Evolutionary conservation across 2,888 invertebrate species (phyloP).

Genomic region (Macaria liturata): DNA sequence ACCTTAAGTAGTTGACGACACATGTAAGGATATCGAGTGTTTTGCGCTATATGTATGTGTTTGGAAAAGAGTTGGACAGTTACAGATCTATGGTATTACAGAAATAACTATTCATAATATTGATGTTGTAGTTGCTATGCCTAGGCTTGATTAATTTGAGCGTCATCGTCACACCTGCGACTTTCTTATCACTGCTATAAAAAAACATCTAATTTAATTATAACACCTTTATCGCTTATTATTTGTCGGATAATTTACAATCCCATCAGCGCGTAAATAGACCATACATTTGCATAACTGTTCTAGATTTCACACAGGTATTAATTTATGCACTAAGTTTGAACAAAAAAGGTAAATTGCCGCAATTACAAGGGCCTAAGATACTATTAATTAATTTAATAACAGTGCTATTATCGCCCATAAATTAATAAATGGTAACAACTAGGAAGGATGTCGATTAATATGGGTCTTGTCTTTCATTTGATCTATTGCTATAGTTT

Average conservation of each 20-base stretch:
- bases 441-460: not conserved
- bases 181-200: too few relatives aligned
- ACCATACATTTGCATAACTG: constrained; percentile 10
- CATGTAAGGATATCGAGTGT: too few relatives aligned
- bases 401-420: not conserved
- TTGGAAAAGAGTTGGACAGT: too few relatives aligned
- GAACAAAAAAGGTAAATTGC: constrained; percentile 1
- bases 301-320: constrained; percentile 9
- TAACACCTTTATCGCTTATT: not conserved
- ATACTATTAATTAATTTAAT: constrained; percentile 2
- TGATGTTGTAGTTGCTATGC: too few relatives aligned
- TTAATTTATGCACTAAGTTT: constrained; percentile 2
- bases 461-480: too few relatives aligned
- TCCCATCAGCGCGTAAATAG: constrained; percentile 8
- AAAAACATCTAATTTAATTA: not conserved
- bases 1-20: too few relatives aligned
- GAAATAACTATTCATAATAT: too few relatives aligned
- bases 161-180: too few relatives aligned
- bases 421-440: not conserved
- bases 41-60: too few relatives aligned
- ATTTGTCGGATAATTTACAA: not conserved
- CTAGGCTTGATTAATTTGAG: too few relatives aligned
- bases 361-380: not conserved
- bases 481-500: too few relatives aligned
- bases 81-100: too few relatives aligned